Evolutionary conservation across 2,888 invertebrate species (phyloP), one percentile per base, ranked within the genome.

Genomic region (Nephrotoma flavescens): DNA sequence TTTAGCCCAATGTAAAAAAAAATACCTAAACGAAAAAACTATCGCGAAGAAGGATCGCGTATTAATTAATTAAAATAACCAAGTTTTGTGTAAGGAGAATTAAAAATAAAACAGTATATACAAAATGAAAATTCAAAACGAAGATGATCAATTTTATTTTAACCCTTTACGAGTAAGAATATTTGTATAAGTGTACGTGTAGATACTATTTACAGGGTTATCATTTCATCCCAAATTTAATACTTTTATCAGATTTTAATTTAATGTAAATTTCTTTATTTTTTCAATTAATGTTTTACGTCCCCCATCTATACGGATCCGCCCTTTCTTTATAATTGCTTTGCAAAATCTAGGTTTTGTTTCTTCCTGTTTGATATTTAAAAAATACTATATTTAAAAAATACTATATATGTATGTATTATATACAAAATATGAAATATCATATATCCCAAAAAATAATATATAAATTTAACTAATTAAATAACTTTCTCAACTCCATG

Each of bases 11-110:
- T 52, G 9, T 0, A 71, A 71, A 71, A 71, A 6, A 71, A 71
- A 6, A 44, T n/a, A 44, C 31, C 9, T 6, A 71, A 71, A 71
- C 31, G 71, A 71, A 71, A 71, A 84, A 84, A 42, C 42, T 84
- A 84, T 84, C 41, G 41, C 84, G 84, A 84, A 84, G 41, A 84
- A 42, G 84, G 84, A 84, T 84, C 84, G 84, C 84, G 42, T 84
- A 84, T 84, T 84, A 84, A 84, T 84, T 84, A 84, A 84, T 84
- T 84, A 42, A 84, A 84, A 84, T 71, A 71, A 71, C 71, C 71
- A 71, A 71, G 71, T 71, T 71, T 71, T 31, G 9, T 41, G 84
- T 84, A 84, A 84, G 42, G 42, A 84, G n/a, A 84, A 84, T 42
- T 41, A 84, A 84, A 84, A 83, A n/a, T 12, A 19, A 71, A 42